phyloP scores from a whole-genome alignment of 1,140 invertebrate genomes.

The Apis cerana region DNA sequence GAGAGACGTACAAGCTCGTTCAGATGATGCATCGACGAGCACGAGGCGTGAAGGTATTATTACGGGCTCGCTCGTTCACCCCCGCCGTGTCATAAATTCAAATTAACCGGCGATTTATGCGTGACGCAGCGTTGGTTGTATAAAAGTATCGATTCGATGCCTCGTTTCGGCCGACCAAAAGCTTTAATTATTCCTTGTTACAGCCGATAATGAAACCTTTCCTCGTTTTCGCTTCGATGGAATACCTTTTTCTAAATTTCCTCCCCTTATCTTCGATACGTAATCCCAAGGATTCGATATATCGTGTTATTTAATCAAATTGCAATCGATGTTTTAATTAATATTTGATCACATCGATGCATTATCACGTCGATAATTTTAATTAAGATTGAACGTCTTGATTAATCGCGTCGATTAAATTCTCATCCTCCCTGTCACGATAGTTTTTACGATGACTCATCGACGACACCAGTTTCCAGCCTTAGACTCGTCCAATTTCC shows the following conservation, averaged over 20 bases:
- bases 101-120: slow-evolving; percentile 58
- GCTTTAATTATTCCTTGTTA: slow-evolving; percentile 45
- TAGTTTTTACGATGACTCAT: slow-evolving; percentile 12
- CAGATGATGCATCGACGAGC: slow-evolving; percentile 5
- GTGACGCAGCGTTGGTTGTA: not conserved
- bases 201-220: slow-evolving; percentile 8
- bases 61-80: slow-evolving; percentile 31
- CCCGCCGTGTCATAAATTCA: slow-evolving; percentile 56
- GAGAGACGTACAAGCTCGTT: not conserved
- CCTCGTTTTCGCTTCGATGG: slow-evolving; percentile 10
- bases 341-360: too few relatives aligned
- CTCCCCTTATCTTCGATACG: too few relatives aligned
- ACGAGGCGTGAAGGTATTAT: slow-evolving; percentile 31
- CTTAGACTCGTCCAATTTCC: slow-evolving; percentile 2
- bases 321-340: too few relatives aligned
- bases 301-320: too few relatives aligned
- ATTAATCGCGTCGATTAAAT: too few relatives aligned
- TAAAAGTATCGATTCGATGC: slow-evolving; percentile 40
- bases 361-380: too few relatives aligned
- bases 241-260: not conserved
- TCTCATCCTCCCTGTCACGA: not conserved
- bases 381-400: too few relatives aligned
- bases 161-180: slow-evolving; percentile 27
- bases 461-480: not conserved
- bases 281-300: too few relatives aligned